Percentiles rank a stretch among this genome's conserved stretches.
phyloP scores from a whole-genome alignment of 1,140 invertebrate genomes.

The Lasioglossum albipes region DNA sequence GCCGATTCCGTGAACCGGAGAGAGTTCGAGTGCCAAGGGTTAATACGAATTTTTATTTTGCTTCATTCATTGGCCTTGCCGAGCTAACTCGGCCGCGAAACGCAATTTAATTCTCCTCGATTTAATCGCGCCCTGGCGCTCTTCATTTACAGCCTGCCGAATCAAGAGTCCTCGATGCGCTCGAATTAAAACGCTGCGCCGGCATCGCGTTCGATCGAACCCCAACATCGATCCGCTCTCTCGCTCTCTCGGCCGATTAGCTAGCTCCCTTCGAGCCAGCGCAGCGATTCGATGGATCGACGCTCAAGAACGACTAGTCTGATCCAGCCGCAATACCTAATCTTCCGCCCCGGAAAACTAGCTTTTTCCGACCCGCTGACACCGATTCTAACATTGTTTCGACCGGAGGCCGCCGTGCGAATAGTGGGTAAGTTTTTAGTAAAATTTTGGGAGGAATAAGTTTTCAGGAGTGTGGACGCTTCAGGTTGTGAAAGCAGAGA shows the following conservation, averaged over 20 bases:
- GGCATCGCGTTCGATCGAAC: not conserved
- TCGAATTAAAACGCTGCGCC: not conserved
- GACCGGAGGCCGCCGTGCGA: too few relatives aligned
- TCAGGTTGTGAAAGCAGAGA: too few relatives aligned
- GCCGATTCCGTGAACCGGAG: not conserved
- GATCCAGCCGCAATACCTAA: too few relatives aligned
- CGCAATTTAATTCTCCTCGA: slow-evolving; percentile 27
- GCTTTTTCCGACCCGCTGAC: too few relatives aligned
- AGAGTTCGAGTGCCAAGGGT: not conserved
- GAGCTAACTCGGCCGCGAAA: not conserved
- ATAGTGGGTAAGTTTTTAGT: too few relatives aligned
- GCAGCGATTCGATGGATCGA: not conserved
- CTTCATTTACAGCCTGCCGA: slow-evolving; percentile 3
- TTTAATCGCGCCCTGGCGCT: not conserved
- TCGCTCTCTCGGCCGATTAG: not conserved
- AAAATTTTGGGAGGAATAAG: too few relatives aligned
- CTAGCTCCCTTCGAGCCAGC: not conserved
- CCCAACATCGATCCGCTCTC: not conserved
- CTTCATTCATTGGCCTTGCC: not conserved
- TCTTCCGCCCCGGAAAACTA: too few relatives aligned
- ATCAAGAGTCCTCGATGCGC: not conserved
- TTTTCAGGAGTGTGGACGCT: too few relatives aligned
- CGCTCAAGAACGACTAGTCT: not conserved
- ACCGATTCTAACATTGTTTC: too few relatives aligned
- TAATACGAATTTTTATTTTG: too few relatives aligned